A percentile compares a stretch with the other conserved stretches of the same genome.
phyloP scores from a whole-genome alignment of 2,113 vertebrate species.

The Corythornis madagascariensis region DNA sequence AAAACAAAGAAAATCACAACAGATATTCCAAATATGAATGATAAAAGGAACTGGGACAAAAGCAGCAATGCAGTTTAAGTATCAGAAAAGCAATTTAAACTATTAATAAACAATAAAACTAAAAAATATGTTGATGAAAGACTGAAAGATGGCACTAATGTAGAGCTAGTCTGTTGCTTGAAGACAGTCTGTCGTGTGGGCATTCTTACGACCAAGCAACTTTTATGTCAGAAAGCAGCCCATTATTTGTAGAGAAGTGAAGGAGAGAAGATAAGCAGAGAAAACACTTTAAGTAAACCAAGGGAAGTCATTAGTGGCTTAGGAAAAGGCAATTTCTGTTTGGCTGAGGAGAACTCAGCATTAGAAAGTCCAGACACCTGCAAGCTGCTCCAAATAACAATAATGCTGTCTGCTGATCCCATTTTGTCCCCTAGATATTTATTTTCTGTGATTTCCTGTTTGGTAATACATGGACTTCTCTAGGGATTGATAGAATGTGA shows the following conservation, averaged over 20 bases:
- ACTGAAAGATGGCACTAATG: background rate
- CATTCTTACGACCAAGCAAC: background rate
- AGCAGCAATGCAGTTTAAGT: background rate
- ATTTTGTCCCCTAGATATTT: background rate
- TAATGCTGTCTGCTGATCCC: background rate
- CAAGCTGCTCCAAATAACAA: background rate
- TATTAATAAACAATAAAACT: background rate
- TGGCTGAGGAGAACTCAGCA: background rate
- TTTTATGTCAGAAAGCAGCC: background rate
- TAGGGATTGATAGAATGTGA: background rate
- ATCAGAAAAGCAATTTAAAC: background rate
- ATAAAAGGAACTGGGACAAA: background rate
- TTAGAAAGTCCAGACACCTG: background rate
- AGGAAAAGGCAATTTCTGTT: background rate
- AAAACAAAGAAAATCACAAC: background rate
- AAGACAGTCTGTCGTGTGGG: background rate
- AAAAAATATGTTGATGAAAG: background rate
- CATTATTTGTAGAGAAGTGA: background rate
- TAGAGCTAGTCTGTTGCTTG: fast-evolving
- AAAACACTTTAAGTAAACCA: background rate
- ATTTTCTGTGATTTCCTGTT: background rate
- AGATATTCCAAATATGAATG: background rate
- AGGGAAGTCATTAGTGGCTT: background rate
- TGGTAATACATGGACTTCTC: background rate
- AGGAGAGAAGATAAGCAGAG: background rate